Conservation (phyloP, 2,888 invertebrate genomes). For the Polietes domitor region DNA sequence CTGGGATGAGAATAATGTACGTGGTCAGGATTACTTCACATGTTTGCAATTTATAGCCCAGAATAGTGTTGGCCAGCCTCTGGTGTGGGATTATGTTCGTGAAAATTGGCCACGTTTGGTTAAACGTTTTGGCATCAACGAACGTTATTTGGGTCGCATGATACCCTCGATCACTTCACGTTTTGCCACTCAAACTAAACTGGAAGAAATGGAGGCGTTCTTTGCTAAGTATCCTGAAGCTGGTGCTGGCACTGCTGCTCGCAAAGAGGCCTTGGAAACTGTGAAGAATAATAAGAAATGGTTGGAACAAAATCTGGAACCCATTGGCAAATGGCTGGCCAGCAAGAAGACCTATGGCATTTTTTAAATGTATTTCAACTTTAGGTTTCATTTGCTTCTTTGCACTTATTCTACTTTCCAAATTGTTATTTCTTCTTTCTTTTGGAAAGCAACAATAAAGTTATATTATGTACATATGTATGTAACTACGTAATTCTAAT, state of each 20-base stretch:
- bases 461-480: too few species aligned
- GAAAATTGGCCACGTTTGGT: constrained; percentile 89
- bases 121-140: constrained; percentile 90
- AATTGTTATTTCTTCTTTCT: too few species aligned
- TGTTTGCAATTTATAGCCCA: constrained; percentile 85
- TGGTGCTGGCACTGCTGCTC: constrained; percentile 90
- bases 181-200: constrained; percentile 86
- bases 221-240: constrained; percentile 91
- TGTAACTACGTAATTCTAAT: too few species aligned
- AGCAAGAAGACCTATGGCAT: constrained; percentile 36
- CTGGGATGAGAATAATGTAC: constrained; percentile 88
- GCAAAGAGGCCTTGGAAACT: constrained; percentile 88
- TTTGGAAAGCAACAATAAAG: too few species aligned
- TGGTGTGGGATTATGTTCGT: constrained; percentile 93
- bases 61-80: constrained; percentile 88
- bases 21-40: constrained; percentile 91
- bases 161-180: constrained; percentile 86
- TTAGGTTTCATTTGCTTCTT: too few species aligned
- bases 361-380: too few species aligned
- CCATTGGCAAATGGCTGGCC: constrained; percentile 85
- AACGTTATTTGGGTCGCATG: constrained; percentile 89
- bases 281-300: constrained; percentile 91
- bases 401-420: too few species aligned
- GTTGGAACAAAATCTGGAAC: constrained; percentile 84
- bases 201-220: constrained; percentile 90